phyloP scores from a whole-genome alignment of 2,888 invertebrate species.

The Lasioglossum figueresi region DNA sequence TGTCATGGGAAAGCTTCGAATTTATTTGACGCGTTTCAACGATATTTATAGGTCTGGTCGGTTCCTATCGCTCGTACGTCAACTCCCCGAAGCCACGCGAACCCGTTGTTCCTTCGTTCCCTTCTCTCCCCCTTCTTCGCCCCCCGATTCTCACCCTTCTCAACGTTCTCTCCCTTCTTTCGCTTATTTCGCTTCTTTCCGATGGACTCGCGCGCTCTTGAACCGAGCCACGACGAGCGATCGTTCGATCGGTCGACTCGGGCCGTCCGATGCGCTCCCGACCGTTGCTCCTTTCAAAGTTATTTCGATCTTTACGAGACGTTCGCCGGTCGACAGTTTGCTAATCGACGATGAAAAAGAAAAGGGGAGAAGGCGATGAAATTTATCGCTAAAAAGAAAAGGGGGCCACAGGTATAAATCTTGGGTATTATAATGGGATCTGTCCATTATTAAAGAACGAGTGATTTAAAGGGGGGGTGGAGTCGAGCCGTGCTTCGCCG shows the following conservation, averaged over 20 bases:
- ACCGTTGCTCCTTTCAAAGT: conserved; percentile 7
- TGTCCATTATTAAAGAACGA: conserved; percentile 84
- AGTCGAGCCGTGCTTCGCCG: conserved; percentile 75
- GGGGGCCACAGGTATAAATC: conserved; percentile 83
- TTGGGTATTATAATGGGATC: conserved; percentile 84
- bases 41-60: conserved; percentile 84
- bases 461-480: conserved; percentile 84
- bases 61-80: conserved; percentile 67
- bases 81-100: conserved; percentile 70
- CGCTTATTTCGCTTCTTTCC: conserved; percentile 27
- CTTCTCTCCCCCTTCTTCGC: conserved; percentile 11
- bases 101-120: conserved; percentile 36
- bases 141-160: conserved; percentile 12
- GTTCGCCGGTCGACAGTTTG: conserved; percentile 54
- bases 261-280: conserved; percentile 6
- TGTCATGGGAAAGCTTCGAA: conserved; percentile 83
- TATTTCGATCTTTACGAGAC: conserved; percentile 38
- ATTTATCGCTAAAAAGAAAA: conserved; percentile 84
- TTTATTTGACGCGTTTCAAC: conserved; percentile 83
- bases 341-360: conserved; percentile 67
- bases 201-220: background rate
- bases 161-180: conserved; percentile 36
- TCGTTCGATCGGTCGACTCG: background rate
- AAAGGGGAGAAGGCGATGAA: conserved; percentile 74
- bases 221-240: background rate